Conservation (phyloP, 2,797 vertebrate species). For the Hozukius guyotensis region DNA sequence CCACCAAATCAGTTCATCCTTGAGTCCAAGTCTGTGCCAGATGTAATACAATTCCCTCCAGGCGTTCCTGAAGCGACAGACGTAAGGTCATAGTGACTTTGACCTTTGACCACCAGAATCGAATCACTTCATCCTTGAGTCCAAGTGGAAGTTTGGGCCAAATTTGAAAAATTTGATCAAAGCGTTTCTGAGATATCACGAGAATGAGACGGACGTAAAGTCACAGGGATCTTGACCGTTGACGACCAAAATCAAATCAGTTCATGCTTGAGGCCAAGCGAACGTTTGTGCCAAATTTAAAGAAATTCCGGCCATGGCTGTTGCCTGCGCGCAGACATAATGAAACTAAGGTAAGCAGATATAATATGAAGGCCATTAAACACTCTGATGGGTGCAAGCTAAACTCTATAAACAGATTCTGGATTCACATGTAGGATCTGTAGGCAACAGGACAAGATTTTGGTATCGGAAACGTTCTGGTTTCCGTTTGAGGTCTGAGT, state of each 20-base stretch:
- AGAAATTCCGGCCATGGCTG: background rate
- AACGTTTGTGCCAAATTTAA: background rate
- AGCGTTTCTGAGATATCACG: background rate
- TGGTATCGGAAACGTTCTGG: too few species aligned
- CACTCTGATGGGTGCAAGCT: background rate
- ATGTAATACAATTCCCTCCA: too few species aligned
- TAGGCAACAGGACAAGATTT: too few species aligned
- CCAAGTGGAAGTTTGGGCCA: background rate
- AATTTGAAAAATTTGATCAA: background rate
- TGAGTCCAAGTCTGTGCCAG: too few species aligned
- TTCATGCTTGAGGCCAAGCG: fast-evolving
- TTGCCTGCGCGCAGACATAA: background rate
- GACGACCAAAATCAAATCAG: background rate
- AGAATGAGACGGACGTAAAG: background rate
- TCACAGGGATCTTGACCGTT: background rate
- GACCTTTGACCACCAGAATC: background rate
- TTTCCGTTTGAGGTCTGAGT: too few species aligned
- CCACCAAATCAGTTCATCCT: too few species aligned
- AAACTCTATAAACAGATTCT: too few species aligned
- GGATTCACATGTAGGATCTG: too few species aligned
- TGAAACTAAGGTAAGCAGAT: background rate
- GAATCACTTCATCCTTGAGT: background rate
- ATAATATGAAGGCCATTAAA: background rate
- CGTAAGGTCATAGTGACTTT: background rate
- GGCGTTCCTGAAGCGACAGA: fast-evolving